These are phyloP conservation scores for Myathropa florea DNA, from an alignment of 2,888 invertebrate genomes.

Conservation along the genomic window DNA sequence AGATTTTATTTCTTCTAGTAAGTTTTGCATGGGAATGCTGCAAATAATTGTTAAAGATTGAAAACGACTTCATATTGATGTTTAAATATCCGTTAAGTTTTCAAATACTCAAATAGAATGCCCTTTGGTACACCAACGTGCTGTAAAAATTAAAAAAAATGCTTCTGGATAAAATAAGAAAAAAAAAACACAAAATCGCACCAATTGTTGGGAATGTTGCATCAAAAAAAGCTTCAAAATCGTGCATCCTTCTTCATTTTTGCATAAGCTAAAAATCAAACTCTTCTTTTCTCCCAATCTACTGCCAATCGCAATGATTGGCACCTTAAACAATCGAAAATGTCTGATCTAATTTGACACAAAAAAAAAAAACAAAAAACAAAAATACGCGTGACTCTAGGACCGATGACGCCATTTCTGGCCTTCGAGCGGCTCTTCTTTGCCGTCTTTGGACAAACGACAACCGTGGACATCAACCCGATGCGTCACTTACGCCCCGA, in stretches of 20 bases:
- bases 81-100: constrained; percentile 26
- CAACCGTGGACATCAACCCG: constrained; percentile 91
- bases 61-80: constrained; percentile 46
- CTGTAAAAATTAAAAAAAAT: constrained; percentile 41
- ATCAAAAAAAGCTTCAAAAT: constrained; percentile 54
- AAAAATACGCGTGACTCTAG: constrained; percentile 72
- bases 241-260: constrained; percentile 44
- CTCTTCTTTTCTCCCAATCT: constrained; percentile 61
- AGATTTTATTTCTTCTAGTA: constrained; percentile 7
- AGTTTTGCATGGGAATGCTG: constrained; percentile 67
- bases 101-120: constrained; percentile 31
- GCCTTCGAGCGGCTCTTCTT: constrained; percentile 99
- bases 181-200: constrained; percentile 26
- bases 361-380: constrained; percentile 37
- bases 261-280: constrained; percentile 34
- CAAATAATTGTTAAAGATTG: constrained; percentile 40
- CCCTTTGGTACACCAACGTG: constrained; percentile 52
- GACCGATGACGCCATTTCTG: constrained; percentile 90
- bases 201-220: constrained; percentile 50
- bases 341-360: constrained; percentile 5
- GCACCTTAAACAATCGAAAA: neutral
- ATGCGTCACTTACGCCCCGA: constrained; percentile 86
- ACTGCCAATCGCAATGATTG: constrained; percentile 36
- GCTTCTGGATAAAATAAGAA: constrained; percentile 41
- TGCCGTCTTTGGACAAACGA: constrained; percentile 97